These are phyloP conservation scores for Cyanistes caeruleus DNA, from an alignment of 2,113 vertebrate genomes.

Conservation along the genomic window DNA sequence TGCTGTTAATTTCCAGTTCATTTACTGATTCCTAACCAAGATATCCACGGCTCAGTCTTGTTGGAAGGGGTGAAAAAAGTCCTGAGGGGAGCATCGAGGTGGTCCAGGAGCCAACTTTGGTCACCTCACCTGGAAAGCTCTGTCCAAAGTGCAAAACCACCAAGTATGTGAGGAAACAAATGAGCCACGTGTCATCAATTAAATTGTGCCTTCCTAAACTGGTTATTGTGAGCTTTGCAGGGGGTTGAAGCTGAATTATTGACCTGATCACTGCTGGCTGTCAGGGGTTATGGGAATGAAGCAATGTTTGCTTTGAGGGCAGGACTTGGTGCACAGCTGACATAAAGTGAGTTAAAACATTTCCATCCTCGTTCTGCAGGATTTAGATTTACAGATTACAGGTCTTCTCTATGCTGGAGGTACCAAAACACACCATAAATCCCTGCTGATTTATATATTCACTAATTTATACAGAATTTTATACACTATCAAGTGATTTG, in stretches of 20 bases:
- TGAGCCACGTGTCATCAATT: fast-evolving
- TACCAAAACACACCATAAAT: neutral
- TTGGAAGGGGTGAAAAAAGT: neutral
- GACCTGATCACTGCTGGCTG: neutral
- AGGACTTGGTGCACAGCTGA: neutral
- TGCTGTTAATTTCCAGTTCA: neutral
- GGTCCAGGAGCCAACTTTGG: neutral
- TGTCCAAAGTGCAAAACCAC: neutral
- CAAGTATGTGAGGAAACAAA: neutral
- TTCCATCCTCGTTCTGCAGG: neutral
- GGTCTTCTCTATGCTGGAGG: neutral
- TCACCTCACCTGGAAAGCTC: neutral
- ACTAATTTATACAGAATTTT: constrained; percentile 42
- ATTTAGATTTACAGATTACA: neutral
- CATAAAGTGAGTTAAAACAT: neutral
- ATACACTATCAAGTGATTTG: constrained; percentile 82
- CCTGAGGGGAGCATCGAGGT: neutral
- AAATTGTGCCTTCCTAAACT: neutral
- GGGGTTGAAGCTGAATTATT: neutral
- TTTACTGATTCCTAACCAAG: neutral
- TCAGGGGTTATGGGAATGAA: neutral
- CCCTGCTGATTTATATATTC: neutral
- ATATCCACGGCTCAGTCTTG: neutral
- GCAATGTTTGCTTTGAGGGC: neutral
- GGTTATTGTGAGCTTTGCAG: neutral